Conservation (phyloP, 2,113 vertebrate species). For the Paradoxurus hermaphroditus region DNA sequence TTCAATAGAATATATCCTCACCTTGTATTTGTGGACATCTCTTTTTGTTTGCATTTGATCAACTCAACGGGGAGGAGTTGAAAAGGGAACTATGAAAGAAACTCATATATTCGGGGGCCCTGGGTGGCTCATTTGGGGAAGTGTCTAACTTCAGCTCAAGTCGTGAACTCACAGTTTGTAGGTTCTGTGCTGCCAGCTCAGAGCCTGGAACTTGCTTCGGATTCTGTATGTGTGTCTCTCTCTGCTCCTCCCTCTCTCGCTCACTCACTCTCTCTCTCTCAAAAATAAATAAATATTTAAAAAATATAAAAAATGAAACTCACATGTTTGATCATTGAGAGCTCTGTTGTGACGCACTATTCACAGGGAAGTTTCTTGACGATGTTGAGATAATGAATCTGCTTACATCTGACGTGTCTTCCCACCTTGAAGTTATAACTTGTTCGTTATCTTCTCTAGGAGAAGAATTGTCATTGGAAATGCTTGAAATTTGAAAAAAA, state of each 20-base stretch:
- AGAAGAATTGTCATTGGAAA: background rate
- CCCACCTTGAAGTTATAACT: background rate
- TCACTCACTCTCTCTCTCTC: too few relatives aligned
- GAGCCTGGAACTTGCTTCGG: too few relatives aligned
- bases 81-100: background rate
- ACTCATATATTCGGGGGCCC: background rate
- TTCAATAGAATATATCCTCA: constrained; percentile 4
- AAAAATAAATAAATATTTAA: too few relatives aligned
- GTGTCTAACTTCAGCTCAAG: too few relatives aligned
- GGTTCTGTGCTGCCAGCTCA: too few relatives aligned
- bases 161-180: too few relatives aligned
- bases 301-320: background rate
- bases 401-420: background rate
- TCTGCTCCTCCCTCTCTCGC: too few relatives aligned
- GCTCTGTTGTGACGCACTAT: background rate
- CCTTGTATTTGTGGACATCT: background rate
- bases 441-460: background rate
- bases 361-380: background rate
- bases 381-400: background rate
- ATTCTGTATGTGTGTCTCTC: too few relatives aligned
- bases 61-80: background rate
- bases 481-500: background rate
- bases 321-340: background rate
- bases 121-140: too few relatives aligned
- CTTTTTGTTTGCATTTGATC: background rate